Evolutionary conservation across 1,140 invertebrate species (phyloP).

Genomic region (Teleogryllus occipitalis): DNA sequence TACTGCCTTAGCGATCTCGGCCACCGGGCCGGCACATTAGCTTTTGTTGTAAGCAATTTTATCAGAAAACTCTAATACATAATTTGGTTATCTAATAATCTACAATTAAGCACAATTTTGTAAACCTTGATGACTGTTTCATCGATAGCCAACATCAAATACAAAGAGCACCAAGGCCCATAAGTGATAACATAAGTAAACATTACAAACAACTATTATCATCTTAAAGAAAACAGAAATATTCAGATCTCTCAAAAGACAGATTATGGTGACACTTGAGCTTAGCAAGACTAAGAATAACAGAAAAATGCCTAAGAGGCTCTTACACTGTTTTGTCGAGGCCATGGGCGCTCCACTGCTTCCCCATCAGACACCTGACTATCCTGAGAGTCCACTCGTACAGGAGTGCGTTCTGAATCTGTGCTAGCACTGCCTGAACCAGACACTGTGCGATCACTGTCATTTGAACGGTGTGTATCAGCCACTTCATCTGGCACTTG

Average conservation of each 20-base stretch:
- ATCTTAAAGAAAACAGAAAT: too few species aligned
- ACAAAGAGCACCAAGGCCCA: too few species aligned
- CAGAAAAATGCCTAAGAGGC: slow-evolving; percentile 12
- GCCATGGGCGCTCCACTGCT: slow-evolving; percentile 57
- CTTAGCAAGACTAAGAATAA: neutral
- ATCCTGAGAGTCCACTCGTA: slow-evolving; percentile 79
- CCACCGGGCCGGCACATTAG: too few species aligned
- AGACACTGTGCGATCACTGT: slow-evolving; percentile 78
- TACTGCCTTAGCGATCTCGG: too few species aligned
- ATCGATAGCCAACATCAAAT: too few species aligned
- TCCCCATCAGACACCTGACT: slow-evolving; percentile 65
- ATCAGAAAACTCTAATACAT: too few species aligned
- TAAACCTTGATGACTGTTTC: too few species aligned
- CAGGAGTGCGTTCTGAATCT: slow-evolving; percentile 74
- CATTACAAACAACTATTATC: too few species aligned
- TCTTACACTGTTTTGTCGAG: slow-evolving; percentile 81
- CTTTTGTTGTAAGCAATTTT: too few species aligned
- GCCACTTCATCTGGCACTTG: slow-evolving; percentile 42
- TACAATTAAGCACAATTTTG: too few species aligned
- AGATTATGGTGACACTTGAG: neutral
- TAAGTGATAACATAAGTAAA: too few species aligned
- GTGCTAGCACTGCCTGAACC: slow-evolving; percentile 61
- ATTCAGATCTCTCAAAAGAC: neutral
- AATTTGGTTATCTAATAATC: too few species aligned
- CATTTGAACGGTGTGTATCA: slow-evolving; percentile 64